Evolutionary conservation across 2,888 invertebrate genomes (phyloP).

Genomic region (Xestia sexstrigata): DNA sequence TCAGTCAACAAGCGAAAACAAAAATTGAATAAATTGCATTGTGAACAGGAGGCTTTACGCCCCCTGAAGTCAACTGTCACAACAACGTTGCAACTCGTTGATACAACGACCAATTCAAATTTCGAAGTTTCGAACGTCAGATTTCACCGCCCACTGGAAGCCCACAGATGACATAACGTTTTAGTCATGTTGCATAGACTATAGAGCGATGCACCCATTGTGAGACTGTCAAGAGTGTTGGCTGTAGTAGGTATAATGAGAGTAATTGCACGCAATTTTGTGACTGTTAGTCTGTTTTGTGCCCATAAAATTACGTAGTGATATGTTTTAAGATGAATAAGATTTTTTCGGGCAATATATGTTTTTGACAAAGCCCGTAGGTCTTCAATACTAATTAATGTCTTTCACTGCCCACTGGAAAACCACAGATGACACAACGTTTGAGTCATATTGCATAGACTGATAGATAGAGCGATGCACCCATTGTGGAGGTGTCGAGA

Average conservation of each 20-base stretch:
- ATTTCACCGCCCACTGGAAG: conserved; percentile 49
- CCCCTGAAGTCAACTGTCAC: conserved; percentile 42
- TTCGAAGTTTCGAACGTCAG: conserved; percentile 57
- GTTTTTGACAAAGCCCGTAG: neutral
- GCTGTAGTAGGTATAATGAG: neutral
- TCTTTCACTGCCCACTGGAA: conserved; percentile 42
- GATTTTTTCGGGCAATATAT: neutral
- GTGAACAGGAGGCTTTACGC: conserved; percentile 44
- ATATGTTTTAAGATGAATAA: neutral
- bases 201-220: conserved; percentile 54
- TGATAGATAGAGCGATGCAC: conserved; percentile 47
- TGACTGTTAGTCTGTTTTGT: neutral
- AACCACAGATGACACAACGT: conserved; percentile 60
- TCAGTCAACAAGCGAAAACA: neutral
- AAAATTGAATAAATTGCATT: conserved; percentile 28
- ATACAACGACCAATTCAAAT: conserved; percentile 51
- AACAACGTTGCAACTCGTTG: conserved; percentile 38
- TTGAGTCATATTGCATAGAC: conserved; percentile 53
- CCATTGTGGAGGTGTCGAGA: conserved; percentile 26
- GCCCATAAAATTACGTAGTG: neutral
- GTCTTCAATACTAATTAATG: neutral
- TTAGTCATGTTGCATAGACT: conserved; percentile 53
- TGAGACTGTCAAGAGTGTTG: conserved; percentile 1
- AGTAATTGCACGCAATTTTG: conserved; percentile 8
- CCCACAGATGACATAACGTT: conserved; percentile 61